These are phyloP conservation scores for Spodoptera frugiperda DNA, from an alignment of 1,140 invertebrate genomes.

Conservation along the genomic window DNA sequence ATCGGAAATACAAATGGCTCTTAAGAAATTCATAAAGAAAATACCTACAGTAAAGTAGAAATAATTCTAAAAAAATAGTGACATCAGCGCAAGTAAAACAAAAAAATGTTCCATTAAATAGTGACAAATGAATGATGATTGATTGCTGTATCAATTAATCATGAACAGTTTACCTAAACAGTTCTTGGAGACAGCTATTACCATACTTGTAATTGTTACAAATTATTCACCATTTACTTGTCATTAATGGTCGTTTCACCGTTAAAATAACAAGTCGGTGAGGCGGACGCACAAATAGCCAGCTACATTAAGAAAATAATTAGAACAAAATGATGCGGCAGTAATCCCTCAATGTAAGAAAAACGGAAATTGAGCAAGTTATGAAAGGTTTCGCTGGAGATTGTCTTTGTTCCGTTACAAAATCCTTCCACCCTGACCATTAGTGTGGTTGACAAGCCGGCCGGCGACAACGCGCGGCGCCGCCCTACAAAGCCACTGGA, in stretches of 20 bases:
- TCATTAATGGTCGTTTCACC: constrained; percentile 7
- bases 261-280: background rate
- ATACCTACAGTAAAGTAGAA: background rate
- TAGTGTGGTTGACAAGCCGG: constrained; percentile 22
- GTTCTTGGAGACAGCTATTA: constrained; percentile 14
- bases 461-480: no score
- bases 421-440: constrained; percentile 28
- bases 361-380: constrained; percentile 39
- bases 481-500: no score
- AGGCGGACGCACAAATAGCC: constrained; percentile 2
- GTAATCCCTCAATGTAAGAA: constrained; percentile 33
- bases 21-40: background rate
- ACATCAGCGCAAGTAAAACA: no score
- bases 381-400: constrained; percentile 8
- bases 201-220: constrained; percentile 6
- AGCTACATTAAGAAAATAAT: constrained; percentile 14
- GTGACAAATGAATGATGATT: constrained; percentile 2
- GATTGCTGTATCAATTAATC: constrained; percentile 1
- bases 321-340: constrained; percentile 8
- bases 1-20: background rate
- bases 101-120: background rate
- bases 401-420: constrained; percentile 27
- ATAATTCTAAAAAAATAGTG: background rate
- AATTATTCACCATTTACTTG: constrained; percentile 6
- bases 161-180: background rate